Base-by-base conservation (phyloP, 2,113 vertebrate species). In the Pachycephala philippinensis region DNA sequence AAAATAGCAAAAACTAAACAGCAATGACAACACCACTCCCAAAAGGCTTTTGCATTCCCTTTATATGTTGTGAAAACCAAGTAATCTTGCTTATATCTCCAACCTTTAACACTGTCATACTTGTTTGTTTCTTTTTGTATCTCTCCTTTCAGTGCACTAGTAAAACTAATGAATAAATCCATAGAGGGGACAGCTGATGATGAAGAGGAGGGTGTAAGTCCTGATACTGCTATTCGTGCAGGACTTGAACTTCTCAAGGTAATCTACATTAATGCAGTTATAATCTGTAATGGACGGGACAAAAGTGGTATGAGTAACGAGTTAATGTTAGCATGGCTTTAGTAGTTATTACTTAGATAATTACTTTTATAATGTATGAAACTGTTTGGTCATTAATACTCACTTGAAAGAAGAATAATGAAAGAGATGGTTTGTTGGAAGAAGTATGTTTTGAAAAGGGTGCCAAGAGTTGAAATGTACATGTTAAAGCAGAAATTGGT, bases 201-300 rank as follows among this genome's bases (percentile, higher is more conserved):
- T 89, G 99, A 99, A 84, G 99, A 99, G 94, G 99, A 99, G 96
- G 99, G 99, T 87, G 99, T 99, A 90, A 99, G 99, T 96, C 99
- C 99, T 84, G 99, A 99, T 97, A 98, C 99, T 77, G 99, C 99
- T 94, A 99, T 99, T 97, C 99, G 99, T 90, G 98, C 99, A 64
- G 99, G 99, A 89, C 98, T 99, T 97, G 99, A 99, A 97, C 98
- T 99, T 84, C 99, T 99, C 90, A 99, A 99, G 99, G 99, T 99
- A 98, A 90, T 70, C 54, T 89, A 3, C 19, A 8, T 57, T 57
- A 89, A 78, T 42, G 37, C 71, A 72, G 13, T 37, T 80, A 0
- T 24, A 50, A 8, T 42, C 71, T 50, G 27, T 78, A 49, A 50
- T 49, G 18, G 56, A 87, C 57, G 28, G 45, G 16, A 45, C 49